Base-by-base conservation (phyloP, 1,140 invertebrate species). In the Drosophila punjabiensis region DNA sequence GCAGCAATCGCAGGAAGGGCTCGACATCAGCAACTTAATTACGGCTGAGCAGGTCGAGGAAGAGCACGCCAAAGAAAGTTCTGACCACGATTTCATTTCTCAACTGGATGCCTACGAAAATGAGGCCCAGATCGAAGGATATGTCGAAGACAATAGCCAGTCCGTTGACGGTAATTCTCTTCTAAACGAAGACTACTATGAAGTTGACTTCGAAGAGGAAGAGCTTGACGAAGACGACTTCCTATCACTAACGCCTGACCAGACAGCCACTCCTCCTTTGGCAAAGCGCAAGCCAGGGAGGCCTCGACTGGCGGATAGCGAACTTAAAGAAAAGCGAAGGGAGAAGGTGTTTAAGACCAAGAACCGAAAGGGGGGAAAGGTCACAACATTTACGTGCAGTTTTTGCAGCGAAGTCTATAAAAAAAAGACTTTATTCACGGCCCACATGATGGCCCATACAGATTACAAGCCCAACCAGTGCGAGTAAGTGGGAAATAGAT, bases 381-480 rank as follows among this genome's bases (percentile, higher is more conserved):
- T 63, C 6, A 28, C 37, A 0, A 69, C 55, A 33, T 89, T 62
- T 32, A 80, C 81, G 59, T 93, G 92, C 39, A 81, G 56, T 20
- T 45, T 93, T 5, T 93, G 92, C 35, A 86, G 91, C 9, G 88
- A 93, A 61, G 68, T 91, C 14, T 92, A 78, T 53, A 55, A 63
- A 1, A 92, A 88, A 37, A 90, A 83, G 58, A 67, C 86, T 0
- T 9, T 62, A 0, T 92, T 90, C 50, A 81, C 65, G 0, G 68
- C 80, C 24, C 92, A 93, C 37, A 85, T 91, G 89, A 81, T 65
- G 20, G 59, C 74, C 6, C 92, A 93, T 39, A 75, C 79, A 4
- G 79, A 92, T 32, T 88, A 84, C 48, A 92, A 92, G 53, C 88
- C 91, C 0, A 89, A 92, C 35, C 79, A 92, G 39, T 93, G 92